Conservation (phyloP, 2,888 invertebrate species). For the Orchesella flavescens region DNA sequence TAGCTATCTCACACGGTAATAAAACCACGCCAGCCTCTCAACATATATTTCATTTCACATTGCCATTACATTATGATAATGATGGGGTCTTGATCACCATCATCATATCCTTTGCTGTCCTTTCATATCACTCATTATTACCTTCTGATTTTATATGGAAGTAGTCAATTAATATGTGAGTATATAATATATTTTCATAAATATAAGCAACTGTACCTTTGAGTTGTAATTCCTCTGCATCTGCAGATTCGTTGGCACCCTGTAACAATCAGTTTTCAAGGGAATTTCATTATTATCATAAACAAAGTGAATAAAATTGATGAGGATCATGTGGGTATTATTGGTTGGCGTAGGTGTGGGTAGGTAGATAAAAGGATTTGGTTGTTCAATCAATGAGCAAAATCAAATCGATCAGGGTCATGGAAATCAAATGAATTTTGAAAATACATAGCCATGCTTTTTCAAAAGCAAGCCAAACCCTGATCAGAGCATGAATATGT, state of each 20-base stretch:
- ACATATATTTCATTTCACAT: neutral
- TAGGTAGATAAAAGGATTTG: too few relatives aligned
- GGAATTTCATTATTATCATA: neutral
- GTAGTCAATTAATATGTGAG: too few relatives aligned
- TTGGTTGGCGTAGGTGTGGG: too few relatives aligned
- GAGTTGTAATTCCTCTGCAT: constrained; percentile 33
- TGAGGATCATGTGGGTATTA: neutral
- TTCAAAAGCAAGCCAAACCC: neutral
- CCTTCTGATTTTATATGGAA: neutral
- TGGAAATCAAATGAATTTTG: too few relatives aligned
- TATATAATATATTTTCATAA: neutral
- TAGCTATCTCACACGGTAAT: neutral
- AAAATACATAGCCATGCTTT: neutral
- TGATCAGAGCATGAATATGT: neutral
- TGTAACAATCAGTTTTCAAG: constrained; percentile 20
- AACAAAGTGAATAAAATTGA: neutral
- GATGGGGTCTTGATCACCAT: too few relatives aligned
- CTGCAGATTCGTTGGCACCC: constrained; percentile 44
- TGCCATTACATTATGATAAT: neutral
- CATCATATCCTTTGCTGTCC: too few relatives aligned
- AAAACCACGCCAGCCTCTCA: neutral
- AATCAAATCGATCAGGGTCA: too few relatives aligned
- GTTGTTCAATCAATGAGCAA: too few relatives aligned
- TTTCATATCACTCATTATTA: neutral
- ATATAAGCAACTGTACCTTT: constrained; percentile 24